These are phyloP conservation scores for Corythornis vintsioides DNA, from an alignment of 2,113 vertebrate species.

Conservation along the genomic window DNA sequence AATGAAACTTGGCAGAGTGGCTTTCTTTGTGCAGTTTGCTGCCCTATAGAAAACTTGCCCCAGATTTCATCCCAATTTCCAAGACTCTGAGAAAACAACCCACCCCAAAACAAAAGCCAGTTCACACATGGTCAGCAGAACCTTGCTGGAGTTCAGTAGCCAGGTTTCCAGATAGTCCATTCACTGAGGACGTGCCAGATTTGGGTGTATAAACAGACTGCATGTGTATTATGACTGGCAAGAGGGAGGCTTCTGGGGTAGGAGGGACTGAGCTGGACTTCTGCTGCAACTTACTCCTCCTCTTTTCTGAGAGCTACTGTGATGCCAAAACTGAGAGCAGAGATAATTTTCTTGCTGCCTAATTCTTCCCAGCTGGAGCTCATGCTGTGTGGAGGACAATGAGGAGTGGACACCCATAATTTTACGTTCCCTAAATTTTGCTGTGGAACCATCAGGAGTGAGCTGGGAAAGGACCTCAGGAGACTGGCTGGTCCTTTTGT, in stretches of 20 bases:
- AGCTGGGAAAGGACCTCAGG: not conserved
- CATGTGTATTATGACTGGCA: not conserved
- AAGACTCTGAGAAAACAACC: not conserved
- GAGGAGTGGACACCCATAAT: not conserved
- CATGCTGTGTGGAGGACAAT: not conserved
- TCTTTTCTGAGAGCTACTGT: not conserved
- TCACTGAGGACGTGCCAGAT: not conserved
- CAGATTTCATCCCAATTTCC: not conserved
- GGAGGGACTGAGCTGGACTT: not conserved
- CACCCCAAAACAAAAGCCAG: too few species aligned
- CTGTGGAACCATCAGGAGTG: not conserved
- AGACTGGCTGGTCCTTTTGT: not conserved
- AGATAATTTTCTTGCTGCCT: conserved; percentile 9
- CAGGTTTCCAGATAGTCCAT: not conserved
- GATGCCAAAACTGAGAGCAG: not conserved
- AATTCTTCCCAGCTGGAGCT: conserved; percentile 29
- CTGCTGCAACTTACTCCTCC: not conserved
- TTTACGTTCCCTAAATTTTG: conserved; percentile 14
- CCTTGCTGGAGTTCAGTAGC: not conserved
- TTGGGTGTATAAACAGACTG: not conserved
- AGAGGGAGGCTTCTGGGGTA: not conserved
- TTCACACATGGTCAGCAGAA: not conserved
- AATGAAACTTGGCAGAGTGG: not conserved
- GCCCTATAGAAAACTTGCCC: not conserved
- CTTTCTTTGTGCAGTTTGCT: not conserved